Percentiles rank a stretch among this genome's conserved stretches.
Evolutionary conservation across 2,113 vertebrate genomes (phyloP).

Genomic region (Rhinolophus ferrumequinum): DNA sequence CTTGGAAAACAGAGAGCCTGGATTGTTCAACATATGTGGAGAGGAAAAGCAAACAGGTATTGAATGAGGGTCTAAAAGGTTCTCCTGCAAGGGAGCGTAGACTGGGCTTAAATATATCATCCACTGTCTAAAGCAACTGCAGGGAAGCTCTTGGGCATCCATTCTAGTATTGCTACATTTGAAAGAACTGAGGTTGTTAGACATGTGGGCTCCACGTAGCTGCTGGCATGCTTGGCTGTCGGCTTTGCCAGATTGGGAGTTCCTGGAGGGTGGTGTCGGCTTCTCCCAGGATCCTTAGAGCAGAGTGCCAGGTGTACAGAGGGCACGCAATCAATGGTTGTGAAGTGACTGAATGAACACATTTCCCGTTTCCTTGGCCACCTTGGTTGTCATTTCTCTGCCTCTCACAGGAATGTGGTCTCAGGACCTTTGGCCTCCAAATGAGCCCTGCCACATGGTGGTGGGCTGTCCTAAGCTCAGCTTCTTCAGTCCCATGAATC

Average conservation of each 20-base stretch:
- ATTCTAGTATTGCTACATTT: fast-evolving
- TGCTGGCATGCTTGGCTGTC: neutral
- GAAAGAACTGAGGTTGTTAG: neutral
- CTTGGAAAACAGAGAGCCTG: neutral
- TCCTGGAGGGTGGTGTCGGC: neutral
- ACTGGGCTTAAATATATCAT: neutral
- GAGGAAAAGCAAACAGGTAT: neutral
- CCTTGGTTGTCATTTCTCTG: neutral
- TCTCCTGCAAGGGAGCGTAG: neutral
- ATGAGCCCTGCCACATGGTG: fast-evolving
- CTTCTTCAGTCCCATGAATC: neutral
- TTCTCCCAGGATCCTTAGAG: neutral
- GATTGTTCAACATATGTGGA: neutral
- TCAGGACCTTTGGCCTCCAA: neutral
- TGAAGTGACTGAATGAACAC: neutral
- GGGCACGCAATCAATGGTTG: too few relatives aligned
- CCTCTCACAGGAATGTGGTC: neutral
- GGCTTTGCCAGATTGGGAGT: neutral
- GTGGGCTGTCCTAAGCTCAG: neutral
- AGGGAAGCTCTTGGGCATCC: neutral
- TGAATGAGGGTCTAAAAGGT: neutral
- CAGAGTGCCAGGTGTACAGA: neutral
- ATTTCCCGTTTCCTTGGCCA: neutral
- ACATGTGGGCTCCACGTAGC: too few relatives aligned
- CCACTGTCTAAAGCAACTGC: neutral